Conservation (phyloP, 2,113 vertebrate genomes). For the Sardina pilchardus region DNA sequence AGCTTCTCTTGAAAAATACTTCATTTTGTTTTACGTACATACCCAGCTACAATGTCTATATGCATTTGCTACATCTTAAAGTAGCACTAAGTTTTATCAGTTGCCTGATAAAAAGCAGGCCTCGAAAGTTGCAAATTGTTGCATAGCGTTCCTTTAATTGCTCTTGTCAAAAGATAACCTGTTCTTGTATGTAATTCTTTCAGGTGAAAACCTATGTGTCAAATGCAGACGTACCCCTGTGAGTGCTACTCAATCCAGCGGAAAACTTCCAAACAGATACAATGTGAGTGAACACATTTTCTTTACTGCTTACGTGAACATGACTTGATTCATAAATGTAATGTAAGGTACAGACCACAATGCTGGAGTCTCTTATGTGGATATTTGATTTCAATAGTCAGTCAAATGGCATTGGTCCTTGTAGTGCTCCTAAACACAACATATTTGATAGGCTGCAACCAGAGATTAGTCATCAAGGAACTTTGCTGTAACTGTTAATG, state of each 20-base stretch:
- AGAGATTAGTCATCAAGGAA: too few relatives aligned
- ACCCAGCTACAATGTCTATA: too few relatives aligned
- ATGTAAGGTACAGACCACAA: not conserved
- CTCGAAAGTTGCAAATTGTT: too few relatives aligned
- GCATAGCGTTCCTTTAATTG: not conserved
- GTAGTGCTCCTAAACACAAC: not conserved
- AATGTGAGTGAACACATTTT: constrained; percentile 49
- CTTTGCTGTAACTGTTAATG: not conserved
- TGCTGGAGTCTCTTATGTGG: not conserved
- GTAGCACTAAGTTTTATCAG: too few relatives aligned
- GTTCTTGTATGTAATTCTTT: constrained; percentile 12
- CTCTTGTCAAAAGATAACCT: not conserved
- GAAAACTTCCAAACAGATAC: constrained; percentile 60
- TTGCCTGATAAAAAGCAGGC: too few relatives aligned
- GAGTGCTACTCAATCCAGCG: constrained; percentile 15
- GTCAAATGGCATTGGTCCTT: not conserved
- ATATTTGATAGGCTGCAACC: too few relatives aligned
- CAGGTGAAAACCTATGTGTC: constrained; percentile 49
- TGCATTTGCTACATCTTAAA: too few relatives aligned
- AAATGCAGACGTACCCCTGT: constrained; percentile 41
- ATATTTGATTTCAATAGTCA: not conserved
- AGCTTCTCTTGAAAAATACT: too few relatives aligned
- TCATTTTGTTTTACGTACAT: too few relatives aligned
- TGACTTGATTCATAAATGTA: not conserved
- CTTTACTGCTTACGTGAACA: not conserved